Evolutionary conservation across 2,888 invertebrate species (phyloP).

Genomic region (Nowickia ferox): DNA sequence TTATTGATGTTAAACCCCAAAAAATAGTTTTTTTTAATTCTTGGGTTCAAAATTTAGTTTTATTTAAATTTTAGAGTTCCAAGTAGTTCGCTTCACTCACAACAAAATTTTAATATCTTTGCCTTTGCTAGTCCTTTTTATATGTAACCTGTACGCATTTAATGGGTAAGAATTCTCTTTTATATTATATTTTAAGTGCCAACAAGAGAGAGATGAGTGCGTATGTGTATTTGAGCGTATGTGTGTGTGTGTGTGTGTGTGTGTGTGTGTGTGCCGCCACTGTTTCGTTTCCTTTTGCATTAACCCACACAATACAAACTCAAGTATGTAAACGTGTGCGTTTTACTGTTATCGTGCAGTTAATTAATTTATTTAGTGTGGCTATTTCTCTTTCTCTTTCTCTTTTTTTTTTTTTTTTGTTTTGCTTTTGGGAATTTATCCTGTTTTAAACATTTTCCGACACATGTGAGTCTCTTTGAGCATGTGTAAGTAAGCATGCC

Average conservation of each 20-base stretch:
- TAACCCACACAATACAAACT: conserved; percentile 38
- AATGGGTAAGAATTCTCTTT: background rate
- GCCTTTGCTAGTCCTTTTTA: background rate
- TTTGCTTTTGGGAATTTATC: conserved; percentile 74
- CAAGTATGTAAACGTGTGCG: conserved; percentile 55
- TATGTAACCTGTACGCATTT: background rate
- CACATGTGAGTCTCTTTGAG: background rate
- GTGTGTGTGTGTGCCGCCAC: conserved; percentile 19
- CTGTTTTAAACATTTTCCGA: conserved; percentile 57
- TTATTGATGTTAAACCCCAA: no score
- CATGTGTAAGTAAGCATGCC: background rate
- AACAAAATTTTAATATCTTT: no score
- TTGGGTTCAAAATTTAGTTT: background rate
- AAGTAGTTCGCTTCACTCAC: background rate
- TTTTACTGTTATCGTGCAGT: conserved; percentile 76
- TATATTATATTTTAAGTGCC: background rate
- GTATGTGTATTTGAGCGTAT: background rate
- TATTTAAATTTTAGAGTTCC: background rate
- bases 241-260: conserved; percentile 1
- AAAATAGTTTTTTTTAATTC: no score
- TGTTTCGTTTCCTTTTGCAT: conserved; percentile 57
- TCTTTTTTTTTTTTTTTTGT: conserved; percentile 54
- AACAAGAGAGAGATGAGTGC: background rate
- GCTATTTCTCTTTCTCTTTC: conserved; percentile 72
- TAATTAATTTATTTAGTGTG: conserved; percentile 80